These are phyloP conservation scores for Prosopocoilus inquinatus DNA, from an alignment of 2,888 invertebrate species.

Conservation along the genomic window DNA sequence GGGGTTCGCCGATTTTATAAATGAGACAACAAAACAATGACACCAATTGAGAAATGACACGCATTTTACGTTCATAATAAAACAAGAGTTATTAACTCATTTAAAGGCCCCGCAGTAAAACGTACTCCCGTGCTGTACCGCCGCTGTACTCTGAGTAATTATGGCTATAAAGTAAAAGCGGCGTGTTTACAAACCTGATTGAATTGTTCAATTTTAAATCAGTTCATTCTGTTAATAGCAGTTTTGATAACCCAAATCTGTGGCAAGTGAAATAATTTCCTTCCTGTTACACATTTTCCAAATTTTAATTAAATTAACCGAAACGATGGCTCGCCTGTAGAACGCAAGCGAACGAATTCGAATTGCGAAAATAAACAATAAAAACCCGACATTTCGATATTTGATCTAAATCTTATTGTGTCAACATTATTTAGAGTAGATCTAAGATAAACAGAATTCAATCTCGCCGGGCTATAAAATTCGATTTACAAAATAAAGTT, in stretches of 20 bases:
- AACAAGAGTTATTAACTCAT: slow-evolving; percentile 29
- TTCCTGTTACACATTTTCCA: no score
- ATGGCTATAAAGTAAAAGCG: slow-evolving; percentile 10
- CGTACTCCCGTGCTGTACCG: slow-evolving; percentile 22
- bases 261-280: no score
- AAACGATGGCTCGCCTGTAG: no score
- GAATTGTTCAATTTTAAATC: slow-evolving; percentile 8
- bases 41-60: slow-evolving; percentile 23
- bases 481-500: slow-evolving; percentile 22
- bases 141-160: slow-evolving; percentile 13
- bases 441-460: slow-evolving; percentile 23
- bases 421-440: background rate
- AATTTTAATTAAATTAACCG: no score
- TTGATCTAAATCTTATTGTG: background rate
- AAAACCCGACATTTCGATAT: background rate
- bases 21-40: slow-evolving; percentile 14
- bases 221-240: slow-evolving; percentile 4
- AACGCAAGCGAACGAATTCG: no score
- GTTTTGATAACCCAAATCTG: no score
- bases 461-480: slow-evolving; percentile 19
- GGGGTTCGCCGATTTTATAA: background rate
- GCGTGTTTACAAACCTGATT: slow-evolving; percentile 6
- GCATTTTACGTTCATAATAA: slow-evolving; percentile 25
- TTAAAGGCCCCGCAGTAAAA: slow-evolving; percentile 30
- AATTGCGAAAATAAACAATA: background rate